Percentiles rank a stretch among this genome's conserved stretches.
phyloP scores from a whole-genome alignment of 2,888 invertebrate genomes.

The Unio pictorum region DNA sequence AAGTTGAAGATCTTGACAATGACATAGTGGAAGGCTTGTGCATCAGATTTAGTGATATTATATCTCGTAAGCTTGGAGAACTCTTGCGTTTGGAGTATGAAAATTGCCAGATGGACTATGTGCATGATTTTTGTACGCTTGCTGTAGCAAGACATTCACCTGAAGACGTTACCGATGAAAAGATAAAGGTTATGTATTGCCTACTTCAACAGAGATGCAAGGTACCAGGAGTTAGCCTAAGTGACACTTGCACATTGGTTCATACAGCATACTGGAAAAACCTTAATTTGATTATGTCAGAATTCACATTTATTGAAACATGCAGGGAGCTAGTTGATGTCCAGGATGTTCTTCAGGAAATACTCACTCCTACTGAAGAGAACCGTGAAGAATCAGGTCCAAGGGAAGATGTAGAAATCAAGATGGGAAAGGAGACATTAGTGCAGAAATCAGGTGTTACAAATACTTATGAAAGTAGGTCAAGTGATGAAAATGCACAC shows the following conservation, averaged over 20 bases:
- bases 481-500: too few relatives aligned
- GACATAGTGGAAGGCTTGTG: constrained; percentile 23
- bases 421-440: too few relatives aligned
- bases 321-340: constrained; percentile 1
- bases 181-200: constrained; percentile 9
- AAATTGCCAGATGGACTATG: constrained; percentile 16
- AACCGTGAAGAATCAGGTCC: too few relatives aligned
- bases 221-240: background rate
- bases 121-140: constrained; percentile 25
- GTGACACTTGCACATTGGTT: constrained; percentile 3
- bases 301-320: constrained; percentile 11
- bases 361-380: too few relatives aligned
- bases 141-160: constrained; percentile 4
- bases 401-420: too few relatives aligned
- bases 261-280: constrained; percentile 17
- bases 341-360: too few relatives aligned
- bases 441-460: too few relatives aligned
- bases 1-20: constrained; percentile 25
- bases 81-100: constrained; percentile 9
- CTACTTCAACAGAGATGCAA: constrained; percentile 6
- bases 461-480: too few relatives aligned
- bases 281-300: constrained; percentile 6
- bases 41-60: constrained; percentile 17
- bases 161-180: background rate
- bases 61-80: constrained; percentile 13